Conservation (phyloP, 2,113 vertebrate species). For the Parus major region DNA sequence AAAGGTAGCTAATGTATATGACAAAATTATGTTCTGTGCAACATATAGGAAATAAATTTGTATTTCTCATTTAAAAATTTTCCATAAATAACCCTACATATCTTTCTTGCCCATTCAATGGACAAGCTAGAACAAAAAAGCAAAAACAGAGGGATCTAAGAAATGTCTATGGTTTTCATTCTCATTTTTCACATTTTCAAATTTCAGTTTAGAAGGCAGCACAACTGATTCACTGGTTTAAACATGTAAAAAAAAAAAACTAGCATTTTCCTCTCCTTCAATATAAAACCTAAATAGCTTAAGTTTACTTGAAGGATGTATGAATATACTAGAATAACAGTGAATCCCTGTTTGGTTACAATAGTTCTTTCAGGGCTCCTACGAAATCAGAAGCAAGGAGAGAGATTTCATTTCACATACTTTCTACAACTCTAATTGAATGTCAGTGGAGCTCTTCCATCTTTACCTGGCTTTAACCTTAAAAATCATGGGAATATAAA, state of each 20-base stretch:
- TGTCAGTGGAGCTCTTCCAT: not conserved
- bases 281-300: not conserved
- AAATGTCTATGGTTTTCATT: not conserved
- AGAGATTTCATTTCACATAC: not conserved
- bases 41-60: not conserved
- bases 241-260: not conserved
- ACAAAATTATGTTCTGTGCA: not conserved
- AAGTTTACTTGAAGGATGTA: not conserved
- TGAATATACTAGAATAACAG: not conserved
- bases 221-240: not conserved
- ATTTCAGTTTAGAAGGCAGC: not conserved
- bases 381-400: not conserved
- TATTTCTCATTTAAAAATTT: not conserved
- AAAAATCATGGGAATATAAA: not conserved
- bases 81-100: not conserved
- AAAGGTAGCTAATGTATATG: constrained; percentile 52
- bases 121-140: not conserved
- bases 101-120: not conserved
- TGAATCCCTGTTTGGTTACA: not conserved
- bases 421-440: not conserved
- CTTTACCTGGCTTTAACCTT: not conserved
- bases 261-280: not conserved
- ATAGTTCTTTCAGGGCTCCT: not conserved
- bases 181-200: not conserved
- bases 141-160: not conserved